phyloP scores from a whole-genome alignment of 1,140 invertebrate genomes.

The Aphelenchoides besseyi region DNA sequence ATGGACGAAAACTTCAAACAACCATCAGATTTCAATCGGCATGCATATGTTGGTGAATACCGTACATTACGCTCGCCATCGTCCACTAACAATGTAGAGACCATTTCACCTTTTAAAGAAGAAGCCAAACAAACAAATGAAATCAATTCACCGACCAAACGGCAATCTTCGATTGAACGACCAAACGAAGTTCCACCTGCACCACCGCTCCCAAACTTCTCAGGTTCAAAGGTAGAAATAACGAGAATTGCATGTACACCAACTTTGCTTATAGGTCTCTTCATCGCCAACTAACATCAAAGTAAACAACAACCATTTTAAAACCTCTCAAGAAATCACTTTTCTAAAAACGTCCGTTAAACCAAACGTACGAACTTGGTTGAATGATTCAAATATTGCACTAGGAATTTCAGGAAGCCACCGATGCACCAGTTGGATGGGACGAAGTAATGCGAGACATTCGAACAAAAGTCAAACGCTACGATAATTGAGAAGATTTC shows the following conservation, averaged over 20 bases:
- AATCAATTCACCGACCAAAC: no score
- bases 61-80: background rate
- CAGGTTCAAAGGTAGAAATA: no score
- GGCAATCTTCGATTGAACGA: no score
- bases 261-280: no score
- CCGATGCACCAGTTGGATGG: background rate
- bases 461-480: background rate
- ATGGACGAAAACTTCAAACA: background rate
- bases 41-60: background rate
- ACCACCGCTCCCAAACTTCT: no score
- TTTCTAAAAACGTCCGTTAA: background rate
- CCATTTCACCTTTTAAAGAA: background rate
- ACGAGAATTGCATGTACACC: no score
- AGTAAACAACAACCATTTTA: background rate
- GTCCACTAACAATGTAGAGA: no score
- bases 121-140: no score
- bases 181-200: no score
- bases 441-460: background rate
- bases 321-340: background rate
- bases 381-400: background rate
- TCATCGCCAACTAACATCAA: background rate
- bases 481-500: background rate
- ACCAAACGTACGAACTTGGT: background rate
- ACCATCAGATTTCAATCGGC: background rate
- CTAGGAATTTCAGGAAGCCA: background rate